Percentiles rank a stretch among this genome's conserved stretches.
Evolutionary conservation across 1,140 invertebrate genomes (phyloP).

Genomic region (Matsumurasca onukii): DNA sequence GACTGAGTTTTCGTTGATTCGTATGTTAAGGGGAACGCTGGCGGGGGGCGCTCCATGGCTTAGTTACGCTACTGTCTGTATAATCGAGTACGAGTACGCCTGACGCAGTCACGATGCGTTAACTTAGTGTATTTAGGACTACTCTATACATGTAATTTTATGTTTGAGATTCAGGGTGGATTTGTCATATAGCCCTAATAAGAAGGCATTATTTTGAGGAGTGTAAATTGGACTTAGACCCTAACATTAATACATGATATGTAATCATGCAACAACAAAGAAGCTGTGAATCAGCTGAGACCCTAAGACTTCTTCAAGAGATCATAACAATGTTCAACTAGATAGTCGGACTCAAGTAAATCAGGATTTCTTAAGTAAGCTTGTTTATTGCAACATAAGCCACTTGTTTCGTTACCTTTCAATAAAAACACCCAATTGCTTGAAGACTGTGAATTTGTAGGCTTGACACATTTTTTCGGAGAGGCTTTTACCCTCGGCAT

Average conservation of each 20-base stretch:
- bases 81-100: no score
- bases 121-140: no score
- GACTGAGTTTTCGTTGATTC: no score
- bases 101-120: no score
- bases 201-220: no score
- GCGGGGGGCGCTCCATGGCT: no score
- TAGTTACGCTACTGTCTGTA: no score
- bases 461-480: constrained; percentile 58
- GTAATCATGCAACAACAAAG: not conserved
- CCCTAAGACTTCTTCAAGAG: not conserved
- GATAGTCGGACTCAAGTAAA: not conserved
- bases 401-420: constrained; percentile 53
- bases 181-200: no score
- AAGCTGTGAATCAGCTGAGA: not conserved
- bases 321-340: not conserved
- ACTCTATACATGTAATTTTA: no score
- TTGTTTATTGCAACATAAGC: not conserved
- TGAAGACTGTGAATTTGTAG: constrained; percentile 45
- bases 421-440: constrained; percentile 66
- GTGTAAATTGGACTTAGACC: no score
- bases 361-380: not conserved
- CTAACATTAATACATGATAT: not conserved
- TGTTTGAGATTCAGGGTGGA: no score
- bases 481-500: constrained; percentile 58
- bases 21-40: no score